These are phyloP conservation scores for Acanthurus lineatus DNA, from an alignment of 2,797 vertebrate genomes.

Conservation along the genomic window DNA sequence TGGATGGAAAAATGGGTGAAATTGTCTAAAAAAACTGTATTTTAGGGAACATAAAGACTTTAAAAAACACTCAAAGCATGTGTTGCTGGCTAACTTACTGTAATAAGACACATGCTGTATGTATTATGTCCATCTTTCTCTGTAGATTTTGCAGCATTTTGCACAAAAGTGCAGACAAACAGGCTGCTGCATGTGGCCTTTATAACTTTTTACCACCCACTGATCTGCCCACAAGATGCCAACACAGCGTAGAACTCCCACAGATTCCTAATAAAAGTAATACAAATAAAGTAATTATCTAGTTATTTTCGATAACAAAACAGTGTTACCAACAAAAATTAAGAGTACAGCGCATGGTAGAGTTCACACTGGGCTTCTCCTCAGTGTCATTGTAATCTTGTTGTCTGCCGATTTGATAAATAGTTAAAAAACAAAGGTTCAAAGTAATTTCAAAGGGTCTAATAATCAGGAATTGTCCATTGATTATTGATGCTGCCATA, in stretches of 20 bases:
- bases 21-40: not conserved
- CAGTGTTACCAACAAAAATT: not conserved
- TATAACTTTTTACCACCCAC: constrained; percentile 2
- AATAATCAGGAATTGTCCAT: not conserved
- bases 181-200: not conserved
- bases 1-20: not conserved
- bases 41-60: not conserved
- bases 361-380: not conserved
- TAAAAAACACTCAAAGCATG: not conserved
- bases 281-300: too few species aligned
- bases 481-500: not conserved
- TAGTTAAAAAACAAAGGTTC: not conserved
- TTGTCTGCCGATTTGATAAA: not conserved
- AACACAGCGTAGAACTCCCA: not conserved
- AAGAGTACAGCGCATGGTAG: not conserved
- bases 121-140: not conserved
- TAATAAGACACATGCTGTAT: not conserved
- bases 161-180: not conserved
- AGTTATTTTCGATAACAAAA: not conserved
- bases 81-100: not conserved
- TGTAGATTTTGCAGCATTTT: not conserved
- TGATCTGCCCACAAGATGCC: not conserved
- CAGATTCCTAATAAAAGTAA: too few species aligned
- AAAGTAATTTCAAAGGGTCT: not conserved
- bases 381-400: not conserved